These are phyloP conservation scores for Acrossocheilus wenchowensis DNA, from an alignment of 2,797 vertebrate genomes.

Conservation along the genomic window DNA sequence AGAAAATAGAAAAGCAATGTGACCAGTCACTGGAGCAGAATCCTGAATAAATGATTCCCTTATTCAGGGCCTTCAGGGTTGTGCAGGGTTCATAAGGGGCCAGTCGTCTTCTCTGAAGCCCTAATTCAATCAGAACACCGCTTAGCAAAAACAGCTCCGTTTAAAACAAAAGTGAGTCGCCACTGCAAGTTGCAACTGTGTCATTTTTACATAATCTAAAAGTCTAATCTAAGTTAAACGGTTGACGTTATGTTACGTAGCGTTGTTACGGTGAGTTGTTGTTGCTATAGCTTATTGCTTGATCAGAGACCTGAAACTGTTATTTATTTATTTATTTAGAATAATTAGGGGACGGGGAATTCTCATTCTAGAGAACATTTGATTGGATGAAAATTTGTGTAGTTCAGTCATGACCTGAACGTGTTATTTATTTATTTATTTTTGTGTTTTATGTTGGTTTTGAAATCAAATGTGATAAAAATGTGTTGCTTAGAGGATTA, in stretches of 20 bases:
- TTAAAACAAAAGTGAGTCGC: slow-evolving; percentile 32
- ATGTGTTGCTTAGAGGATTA: neutral
- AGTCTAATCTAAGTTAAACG: neutral
- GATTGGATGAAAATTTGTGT: neutral
- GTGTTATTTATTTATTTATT: neutral
- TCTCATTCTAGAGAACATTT: neutral
- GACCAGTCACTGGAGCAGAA: slow-evolving; percentile 50
- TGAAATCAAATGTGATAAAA: neutral
- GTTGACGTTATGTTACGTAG: neutral
- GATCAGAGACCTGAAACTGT: neutral
- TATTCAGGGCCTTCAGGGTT: slow-evolving; percentile 55
- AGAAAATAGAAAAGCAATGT: slow-evolving; percentile 55
- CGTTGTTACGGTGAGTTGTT: neutral
- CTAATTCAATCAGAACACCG: slow-evolving; percentile 37
- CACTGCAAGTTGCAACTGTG: neutral
- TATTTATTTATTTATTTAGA: neutral
- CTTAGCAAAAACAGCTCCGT: slow-evolving; percentile 40
- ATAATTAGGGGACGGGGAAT: neutral
- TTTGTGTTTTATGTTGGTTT: neutral
- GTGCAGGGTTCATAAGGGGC: slow-evolving; percentile 50
- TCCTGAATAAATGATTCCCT: slow-evolving; percentile 55
- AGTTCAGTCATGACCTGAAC: neutral
- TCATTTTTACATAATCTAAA: neutral
- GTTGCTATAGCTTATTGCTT: neutral
- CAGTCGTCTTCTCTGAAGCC: slow-evolving; percentile 50